Evolutionary conservation across 1,140 invertebrate genomes (phyloP), one percentile per base, ranked within the genome.

Genomic region (Drosophila grimshawi): DNA sequence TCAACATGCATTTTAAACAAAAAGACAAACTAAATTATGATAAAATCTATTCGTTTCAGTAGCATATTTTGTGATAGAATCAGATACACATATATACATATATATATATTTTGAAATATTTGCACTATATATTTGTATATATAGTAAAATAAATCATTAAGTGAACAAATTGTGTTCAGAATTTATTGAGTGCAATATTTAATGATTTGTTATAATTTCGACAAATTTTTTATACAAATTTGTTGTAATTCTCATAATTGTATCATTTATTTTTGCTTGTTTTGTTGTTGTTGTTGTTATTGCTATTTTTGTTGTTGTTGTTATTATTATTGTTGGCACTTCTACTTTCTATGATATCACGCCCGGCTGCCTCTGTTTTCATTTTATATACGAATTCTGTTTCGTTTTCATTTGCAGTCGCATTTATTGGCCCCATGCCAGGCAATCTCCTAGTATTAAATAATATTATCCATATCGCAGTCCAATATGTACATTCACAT

Each of bases 351-450:
- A 74, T 63, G 49, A 69, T 69, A 45, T 43, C 37, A 57, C 65
- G 65, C 35, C 57, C 57, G 43, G 5, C 10, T 43, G 39, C 39
- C 39, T 4, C 27, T 68, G 10, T 41, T 41, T 68, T 57, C 43
- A 52, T 68, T 51, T 29, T 30, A 80, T 69, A 69, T 35, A 62
- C 59, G 69, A 63, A 61, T 68, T 71, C 66, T 70, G 49, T 68
- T 82, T 76, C 78, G 66, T 80, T 85, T 80, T 80, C 73, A 85
- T 85, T 78, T 85, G 56, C 77, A 80, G 64, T 64, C 71, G 55
- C 74, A 80, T 86, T 86, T 88, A 88, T 88, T 88, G 83, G 83
- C 85, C 68, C 62, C 85, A 55, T 80, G 83, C 83, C 83, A 88
- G 66, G 80, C 67, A 68, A 65, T 83, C 76, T 83, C 60, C 76